Evolutionary conservation across 2,888 invertebrate genomes (phyloP).

Genomic region (Drosophila peninsularis): DNA sequence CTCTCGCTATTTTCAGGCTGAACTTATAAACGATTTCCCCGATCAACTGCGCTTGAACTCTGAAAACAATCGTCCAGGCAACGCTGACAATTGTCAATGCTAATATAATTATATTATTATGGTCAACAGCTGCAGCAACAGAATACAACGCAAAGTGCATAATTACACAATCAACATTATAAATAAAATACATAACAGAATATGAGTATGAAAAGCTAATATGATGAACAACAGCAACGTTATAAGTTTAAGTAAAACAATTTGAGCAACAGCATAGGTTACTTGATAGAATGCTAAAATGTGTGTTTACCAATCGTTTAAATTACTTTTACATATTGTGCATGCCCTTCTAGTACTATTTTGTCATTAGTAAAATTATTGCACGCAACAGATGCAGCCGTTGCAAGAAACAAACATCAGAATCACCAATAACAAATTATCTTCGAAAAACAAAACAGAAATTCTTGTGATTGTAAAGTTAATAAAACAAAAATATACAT

Average conservation of each 20-base stretch:
- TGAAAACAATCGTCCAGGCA: slow-evolving; percentile 89
- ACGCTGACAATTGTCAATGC: slow-evolving; percentile 91
- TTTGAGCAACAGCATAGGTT: slow-evolving; percentile 66
- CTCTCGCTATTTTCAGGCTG: slow-evolving; percentile 86
- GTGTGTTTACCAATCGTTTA: slow-evolving; percentile 49
- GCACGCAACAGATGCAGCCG: slow-evolving; percentile 57
- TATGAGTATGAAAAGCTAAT: slow-evolving; percentile 58
- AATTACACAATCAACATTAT: slow-evolving; percentile 69
- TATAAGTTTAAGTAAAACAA: slow-evolving; percentile 70
- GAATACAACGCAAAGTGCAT: slow-evolving; percentile 63
- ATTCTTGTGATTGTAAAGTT: slow-evolving; percentile 78
- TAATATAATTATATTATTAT: slow-evolving; percentile 85
- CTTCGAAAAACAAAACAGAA: slow-evolving; percentile 43
- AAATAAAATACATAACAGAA: slow-evolving; percentile 57
- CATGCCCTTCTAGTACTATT: slow-evolving; percentile 65
- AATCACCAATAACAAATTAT: slow-evolving; percentile 52
- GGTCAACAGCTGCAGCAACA: slow-evolving; percentile 36
- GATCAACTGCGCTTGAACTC: slow-evolving; percentile 96
- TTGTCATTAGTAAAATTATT: slow-evolving; percentile 72
- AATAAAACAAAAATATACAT: slow-evolving; percentile 65
- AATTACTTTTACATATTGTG: slow-evolving; percentile 50
- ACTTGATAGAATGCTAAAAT: slow-evolving; percentile 60
- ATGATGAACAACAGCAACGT: slow-evolving; percentile 46
- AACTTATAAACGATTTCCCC: slow-evolving; percentile 98
- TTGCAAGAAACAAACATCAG: slow-evolving; percentile 47